phyloP scores from a whole-genome alignment of 2,888 invertebrate genomes.

The Leptogaster cylindrica region DNA sequence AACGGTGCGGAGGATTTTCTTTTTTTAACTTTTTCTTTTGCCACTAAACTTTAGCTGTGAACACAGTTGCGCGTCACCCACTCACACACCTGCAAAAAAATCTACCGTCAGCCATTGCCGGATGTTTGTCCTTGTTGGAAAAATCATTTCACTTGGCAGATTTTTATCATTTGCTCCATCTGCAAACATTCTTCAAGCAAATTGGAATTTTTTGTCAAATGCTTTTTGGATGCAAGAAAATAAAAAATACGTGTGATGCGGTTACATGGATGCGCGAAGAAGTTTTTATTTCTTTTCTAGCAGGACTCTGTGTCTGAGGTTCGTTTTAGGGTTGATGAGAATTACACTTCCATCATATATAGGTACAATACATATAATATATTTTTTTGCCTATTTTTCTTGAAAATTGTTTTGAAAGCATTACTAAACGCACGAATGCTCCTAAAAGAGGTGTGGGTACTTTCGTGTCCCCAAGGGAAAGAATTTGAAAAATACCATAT shows the following conservation, averaged over 20 bases:
- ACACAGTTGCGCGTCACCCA: not conserved
- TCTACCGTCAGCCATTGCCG: slow-evolving; percentile 11
- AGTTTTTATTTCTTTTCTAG: too few species aligned
- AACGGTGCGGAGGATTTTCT: not conserved
- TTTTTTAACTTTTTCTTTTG: not conserved
- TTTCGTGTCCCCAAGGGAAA: slow-evolving; percentile 30
- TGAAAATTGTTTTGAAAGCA: slow-evolving; percentile 37
- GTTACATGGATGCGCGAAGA: too few species aligned
- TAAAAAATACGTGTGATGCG: too few species aligned
- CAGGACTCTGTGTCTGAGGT: too few species aligned
- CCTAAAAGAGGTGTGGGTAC: slow-evolving; percentile 12
- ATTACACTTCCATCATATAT: too few species aligned
- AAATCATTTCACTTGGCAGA: slow-evolving; percentile 44
- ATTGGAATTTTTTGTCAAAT: slow-evolving; percentile 46
- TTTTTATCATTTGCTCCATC: slow-evolving; percentile 40
- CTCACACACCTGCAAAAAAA: not conserved
- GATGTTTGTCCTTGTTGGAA: slow-evolving; percentile 43
- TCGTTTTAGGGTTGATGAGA: too few species aligned
- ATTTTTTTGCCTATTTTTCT: too few species aligned
- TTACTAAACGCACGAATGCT: slow-evolving; percentile 39
- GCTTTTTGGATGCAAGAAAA: too few species aligned
- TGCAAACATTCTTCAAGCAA: slow-evolving; percentile 45
- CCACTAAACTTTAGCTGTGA: too few species aligned
- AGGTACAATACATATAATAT: too few species aligned
- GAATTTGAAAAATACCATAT: slow-evolving; percentile 34